Evolutionary conservation across 2,888 invertebrate species (phyloP).

Genomic region (Nephrocerus scutellatus): DNA sequence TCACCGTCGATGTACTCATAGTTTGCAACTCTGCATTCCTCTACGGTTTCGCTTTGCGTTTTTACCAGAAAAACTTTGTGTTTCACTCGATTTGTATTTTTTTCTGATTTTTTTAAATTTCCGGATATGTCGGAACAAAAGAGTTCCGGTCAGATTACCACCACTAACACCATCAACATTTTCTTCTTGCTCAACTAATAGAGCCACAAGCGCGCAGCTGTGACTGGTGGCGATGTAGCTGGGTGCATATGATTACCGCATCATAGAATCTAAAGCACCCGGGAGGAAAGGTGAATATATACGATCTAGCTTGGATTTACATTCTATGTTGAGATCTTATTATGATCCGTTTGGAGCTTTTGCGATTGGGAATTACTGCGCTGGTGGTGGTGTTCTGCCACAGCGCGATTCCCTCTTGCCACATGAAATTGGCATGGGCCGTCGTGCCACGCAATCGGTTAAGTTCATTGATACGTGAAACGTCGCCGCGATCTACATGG

Average conservation of each 20-base stretch:
- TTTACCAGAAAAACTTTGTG: neutral
- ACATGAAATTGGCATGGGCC: conserved; percentile 6
- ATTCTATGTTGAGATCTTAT: conserved; percentile 19
- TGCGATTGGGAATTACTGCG: conserved; percentile 17
- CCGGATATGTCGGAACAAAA: conserved; percentile 31
- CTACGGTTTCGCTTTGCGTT: no score
- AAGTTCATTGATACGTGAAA: conserved; percentile 26
- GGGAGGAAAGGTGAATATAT: no score
- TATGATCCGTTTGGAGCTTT: conserved; percentile 17
- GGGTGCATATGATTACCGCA: conserved; percentile 1
- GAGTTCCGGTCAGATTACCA: conserved; percentile 34
- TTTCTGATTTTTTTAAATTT: conserved; percentile 18
- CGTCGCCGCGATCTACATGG: no score
- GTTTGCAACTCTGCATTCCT: no score
- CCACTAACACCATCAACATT: conserved; percentile 23
- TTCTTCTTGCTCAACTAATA: no score
- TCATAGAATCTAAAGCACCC: conserved; percentile 16
- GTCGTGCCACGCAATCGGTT: conserved; percentile 17
- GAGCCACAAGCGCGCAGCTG: no score
- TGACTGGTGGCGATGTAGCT: conserved; percentile 7
- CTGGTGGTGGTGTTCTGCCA: neutral
- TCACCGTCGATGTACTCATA: no score
- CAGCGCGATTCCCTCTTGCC: no score
- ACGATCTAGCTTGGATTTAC: no score
- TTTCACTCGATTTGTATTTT: neutral